Evolutionary conservation across 2,113 vertebrate genomes (phyloP).

Genomic region (Microtus pennsylvanicus): DNA sequence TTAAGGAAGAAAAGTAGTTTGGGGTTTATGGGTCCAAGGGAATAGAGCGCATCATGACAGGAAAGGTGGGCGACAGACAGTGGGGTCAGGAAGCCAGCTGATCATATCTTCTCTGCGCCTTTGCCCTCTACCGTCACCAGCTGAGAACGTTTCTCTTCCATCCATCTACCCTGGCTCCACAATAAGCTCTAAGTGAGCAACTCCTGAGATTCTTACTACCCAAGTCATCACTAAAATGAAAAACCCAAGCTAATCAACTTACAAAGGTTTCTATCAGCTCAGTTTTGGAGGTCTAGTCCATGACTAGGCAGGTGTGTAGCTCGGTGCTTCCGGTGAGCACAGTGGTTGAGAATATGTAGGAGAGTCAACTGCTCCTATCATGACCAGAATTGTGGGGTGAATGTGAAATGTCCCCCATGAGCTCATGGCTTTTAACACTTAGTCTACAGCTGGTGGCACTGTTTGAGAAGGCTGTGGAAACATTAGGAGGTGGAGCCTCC

Average conservation of each 20-base stretch:
- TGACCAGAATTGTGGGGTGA: background rate
- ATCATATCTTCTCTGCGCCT: background rate
- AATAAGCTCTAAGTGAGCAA: background rate
- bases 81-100: background rate
- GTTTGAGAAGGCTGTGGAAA: background rate
- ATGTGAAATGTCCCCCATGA: no score
- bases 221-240: background rate
- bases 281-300: background rate
- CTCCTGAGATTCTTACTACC: background rate
- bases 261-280: background rate
- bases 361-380: background rate
- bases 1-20: background rate
- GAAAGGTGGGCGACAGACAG: background rate
- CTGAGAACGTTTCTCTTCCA: background rate
- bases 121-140: background rate
- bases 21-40: background rate
- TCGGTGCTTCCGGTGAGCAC: background rate
- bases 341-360: no score
- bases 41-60: background rate
- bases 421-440: background rate
- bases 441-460: no score
- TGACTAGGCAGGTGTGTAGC: background rate
- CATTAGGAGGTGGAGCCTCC: background rate
- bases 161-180: background rate
- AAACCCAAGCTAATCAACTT: background rate